phyloP scores from a whole-genome alignment of 2,113 vertebrate species.

The Tricholaema leucomelas region DNA sequence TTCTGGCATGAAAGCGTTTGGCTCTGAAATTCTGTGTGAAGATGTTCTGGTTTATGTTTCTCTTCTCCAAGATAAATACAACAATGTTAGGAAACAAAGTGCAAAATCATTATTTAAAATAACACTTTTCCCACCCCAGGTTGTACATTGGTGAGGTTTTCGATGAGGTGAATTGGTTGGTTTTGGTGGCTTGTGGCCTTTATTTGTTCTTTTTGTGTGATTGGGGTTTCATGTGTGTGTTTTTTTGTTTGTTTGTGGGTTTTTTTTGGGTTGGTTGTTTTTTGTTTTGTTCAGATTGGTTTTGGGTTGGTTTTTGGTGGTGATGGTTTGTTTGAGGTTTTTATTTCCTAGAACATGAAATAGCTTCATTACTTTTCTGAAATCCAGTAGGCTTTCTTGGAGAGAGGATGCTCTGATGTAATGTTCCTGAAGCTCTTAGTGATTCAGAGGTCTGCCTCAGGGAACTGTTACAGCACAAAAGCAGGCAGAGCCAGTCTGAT shows the following conservation, averaged over 20 bases:
- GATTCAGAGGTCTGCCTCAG: not conserved
- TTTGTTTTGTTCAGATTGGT: not conserved
- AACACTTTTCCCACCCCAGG: not conserved
- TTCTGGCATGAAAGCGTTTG: not conserved
- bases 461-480: not conserved
- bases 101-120: not conserved
- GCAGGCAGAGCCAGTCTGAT: not conserved
- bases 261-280: not conserved
- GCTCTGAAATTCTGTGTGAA: not conserved
- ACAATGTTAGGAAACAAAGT: not conserved
- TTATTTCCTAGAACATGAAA: not conserved
- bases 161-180: not conserved
- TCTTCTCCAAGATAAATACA: not conserved
- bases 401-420: not conserved
- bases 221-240: not conserved
- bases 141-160: fast-evolving
- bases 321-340: not conserved
- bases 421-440: not conserved
- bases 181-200: not conserved
- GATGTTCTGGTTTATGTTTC: not conserved
- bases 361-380: not conserved
- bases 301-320: not conserved
- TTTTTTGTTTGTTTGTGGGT: not conserved
- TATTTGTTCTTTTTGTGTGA: not conserved
- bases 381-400: not conserved